A percentile compares a stretch with the other conserved stretches of the same genome.
Evolutionary conservation across 2,113 vertebrate species (phyloP).

Genomic region (Salvelinus fontinalis): DNA sequence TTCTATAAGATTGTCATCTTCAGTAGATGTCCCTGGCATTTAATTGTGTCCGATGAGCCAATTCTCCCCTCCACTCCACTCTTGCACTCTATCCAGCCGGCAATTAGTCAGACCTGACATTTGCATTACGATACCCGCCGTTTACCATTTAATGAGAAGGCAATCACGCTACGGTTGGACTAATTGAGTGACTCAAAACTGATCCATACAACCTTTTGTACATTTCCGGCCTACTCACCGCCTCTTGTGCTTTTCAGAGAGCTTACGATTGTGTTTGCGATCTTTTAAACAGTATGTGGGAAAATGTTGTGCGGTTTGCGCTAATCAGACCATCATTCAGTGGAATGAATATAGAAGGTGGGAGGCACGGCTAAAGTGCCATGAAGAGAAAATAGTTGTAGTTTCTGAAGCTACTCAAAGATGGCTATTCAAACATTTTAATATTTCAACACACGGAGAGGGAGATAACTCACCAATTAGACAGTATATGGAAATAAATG

Average conservation of each 20-base stretch:
- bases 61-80: neutral
- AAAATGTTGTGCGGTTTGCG: neutral
- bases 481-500: too few relatives aligned
- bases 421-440: neutral
- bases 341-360: constrained; percentile 4
- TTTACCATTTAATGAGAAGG: constrained; percentile 27
- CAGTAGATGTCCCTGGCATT: neutral
- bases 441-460: neutral
- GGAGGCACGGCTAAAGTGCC: neutral
- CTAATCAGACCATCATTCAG: neutral
- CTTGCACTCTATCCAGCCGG: constrained; percentile 16
- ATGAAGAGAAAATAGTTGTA: neutral
- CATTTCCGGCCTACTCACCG: neutral
- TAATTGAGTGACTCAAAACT: neutral
- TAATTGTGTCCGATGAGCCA: neutral
- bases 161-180: constrained; percentile 10
- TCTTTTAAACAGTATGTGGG: neutral
- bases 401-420: neutral
- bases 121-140: constrained; percentile 12
- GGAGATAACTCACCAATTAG: neutral
- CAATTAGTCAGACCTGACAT: constrained; percentile 40
- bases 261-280: neutral
- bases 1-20: too few relatives aligned
- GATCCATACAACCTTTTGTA: neutral
- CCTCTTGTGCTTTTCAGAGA: neutral